Evolutionary conservation across 2,797 vertebrate species (phyloP).

Genomic region (Kryptolebias ocellatus): DNA sequence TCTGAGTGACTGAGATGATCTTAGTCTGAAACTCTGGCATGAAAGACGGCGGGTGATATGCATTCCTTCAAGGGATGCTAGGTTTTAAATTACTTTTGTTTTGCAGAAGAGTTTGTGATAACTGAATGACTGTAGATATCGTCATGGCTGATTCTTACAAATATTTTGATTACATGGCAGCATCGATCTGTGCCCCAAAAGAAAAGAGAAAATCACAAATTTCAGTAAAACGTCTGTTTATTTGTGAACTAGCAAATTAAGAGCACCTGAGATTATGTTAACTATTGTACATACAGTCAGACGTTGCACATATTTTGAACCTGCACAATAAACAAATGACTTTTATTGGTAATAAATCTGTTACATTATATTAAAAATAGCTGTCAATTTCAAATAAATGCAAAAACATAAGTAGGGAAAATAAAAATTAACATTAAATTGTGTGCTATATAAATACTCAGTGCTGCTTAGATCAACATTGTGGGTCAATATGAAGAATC

Average conservation of each 20-base stretch:
- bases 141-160: background rate
- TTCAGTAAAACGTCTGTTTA: conserved; percentile 39
- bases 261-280: conserved; percentile 63
- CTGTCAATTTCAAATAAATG: background rate
- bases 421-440: conserved; percentile 16
- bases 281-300: conserved; percentile 45
- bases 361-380: background rate
- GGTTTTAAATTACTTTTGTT: no score
- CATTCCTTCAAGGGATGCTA: no score
- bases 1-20: no score
- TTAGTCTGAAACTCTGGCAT: no score
- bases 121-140: background rate
- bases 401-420: conserved; percentile 16
- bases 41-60: no score
- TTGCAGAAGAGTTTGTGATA: no score
- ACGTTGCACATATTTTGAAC: conserved; percentile 47
- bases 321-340: conserved; percentile 34
- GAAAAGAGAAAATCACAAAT: conserved; percentile 6
- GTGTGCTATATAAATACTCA: conserved; percentile 62
- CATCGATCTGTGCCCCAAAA: background rate
- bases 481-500: conserved; percentile 31
- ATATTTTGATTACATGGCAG: background rate
- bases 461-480: conserved; percentile 43
- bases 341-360: background rate
- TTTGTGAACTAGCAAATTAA: conserved; percentile 32